Base-by-base conservation (phyloP, 1,140 invertebrate genomes). In the Drosophila santomea region DNA sequence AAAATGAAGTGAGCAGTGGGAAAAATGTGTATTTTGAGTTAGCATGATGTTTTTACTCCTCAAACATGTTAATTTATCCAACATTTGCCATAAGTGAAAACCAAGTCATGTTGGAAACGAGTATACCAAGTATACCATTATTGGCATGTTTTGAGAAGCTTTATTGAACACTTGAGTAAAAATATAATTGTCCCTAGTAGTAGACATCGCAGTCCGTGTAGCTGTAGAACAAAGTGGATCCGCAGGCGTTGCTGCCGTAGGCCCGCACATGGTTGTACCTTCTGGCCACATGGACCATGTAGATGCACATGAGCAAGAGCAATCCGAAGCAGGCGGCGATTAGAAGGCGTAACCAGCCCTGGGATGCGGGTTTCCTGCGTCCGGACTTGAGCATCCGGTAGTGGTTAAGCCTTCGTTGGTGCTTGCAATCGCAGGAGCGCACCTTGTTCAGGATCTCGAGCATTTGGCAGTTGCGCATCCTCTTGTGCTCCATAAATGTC, bases 371-470 rank as follows among this genome's bases (percentile, higher is more conserved):
- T 25, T 15, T 4, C 0, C 1, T 28, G 5, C 11, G n/a, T 32
- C 7, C 15, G 1, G 25, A 14, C 35, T 38, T 44, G 0, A 4
- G 3, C 12, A 36, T 23, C 7, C 17, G 12, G 1, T 8, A 54
- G 1, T 20, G 25, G 1, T 14, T n/a, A 5, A 84, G 11, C 0
- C 80, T 51, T 0, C 10, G 39, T 11, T 12, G 20, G 39, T 84
- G 80, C 8, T 72, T 62, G 23, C 80, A 86, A 0, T 81, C 55
- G 11, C 81, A 84, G 62, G 73, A 80, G 0, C 73, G 81, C n/a
- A 84, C 45, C 17, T 51, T 28, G 12, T 47, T 43, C 0, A 84
- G 15, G 6, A 76, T 15, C 4, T 68, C 36, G 5, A 84, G 7
- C 76, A 80, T 51, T 2, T 72, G 50, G 8, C 17, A 0, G 0